Evolutionary conservation across 2,797 vertebrate species (phyloP).

Genomic region (Salarias fasciatus): DNA sequence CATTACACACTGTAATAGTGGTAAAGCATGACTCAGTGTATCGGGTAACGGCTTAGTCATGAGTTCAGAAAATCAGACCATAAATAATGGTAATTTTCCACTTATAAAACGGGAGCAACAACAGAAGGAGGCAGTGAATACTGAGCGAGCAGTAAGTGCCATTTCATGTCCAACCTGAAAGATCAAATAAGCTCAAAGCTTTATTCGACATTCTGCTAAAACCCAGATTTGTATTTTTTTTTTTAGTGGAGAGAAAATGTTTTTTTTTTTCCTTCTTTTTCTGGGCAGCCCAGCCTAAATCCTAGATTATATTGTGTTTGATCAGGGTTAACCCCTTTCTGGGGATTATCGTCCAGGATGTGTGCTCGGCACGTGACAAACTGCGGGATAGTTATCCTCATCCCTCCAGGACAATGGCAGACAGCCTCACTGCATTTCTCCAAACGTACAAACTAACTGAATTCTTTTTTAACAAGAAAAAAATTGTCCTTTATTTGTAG

Average conservation of each 20-base stretch:
- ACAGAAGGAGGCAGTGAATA: slow-evolving; percentile 28
- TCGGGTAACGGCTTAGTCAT: slow-evolving; percentile 35
- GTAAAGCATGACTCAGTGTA: slow-evolving; percentile 34
- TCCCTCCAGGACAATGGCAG: slow-evolving; percentile 35
- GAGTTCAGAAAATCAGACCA: slow-evolving; percentile 31
- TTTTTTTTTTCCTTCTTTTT: slow-evolving; percentile 29
- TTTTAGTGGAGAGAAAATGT: slow-evolving; percentile 37
- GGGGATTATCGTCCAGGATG: slow-evolving; percentile 64
- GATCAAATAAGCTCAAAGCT: slow-evolving; percentile 33
- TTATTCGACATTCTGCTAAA: slow-evolving; percentile 47
- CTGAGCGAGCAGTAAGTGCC: neutral
- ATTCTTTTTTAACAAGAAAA: no score
- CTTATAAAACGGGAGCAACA: slow-evolving; percentile 30
- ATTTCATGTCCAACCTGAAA: slow-evolving; percentile 26
- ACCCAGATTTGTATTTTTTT: slow-evolving; percentile 55
- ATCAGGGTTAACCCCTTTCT: slow-evolving; percentile 70
- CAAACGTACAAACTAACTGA: no score
- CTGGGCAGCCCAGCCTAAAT: slow-evolving; percentile 61
- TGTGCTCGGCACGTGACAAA: slow-evolving; percentile 56
- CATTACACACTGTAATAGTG: slow-evolving; percentile 23
- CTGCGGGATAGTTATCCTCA: slow-evolving; percentile 40
- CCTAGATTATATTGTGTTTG: slow-evolving; percentile 76
- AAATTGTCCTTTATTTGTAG: no score
- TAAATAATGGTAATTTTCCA: slow-evolving; percentile 39
- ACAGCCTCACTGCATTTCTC: slow-evolving; percentile 8